Conservation (phyloP, 1,140 invertebrate genomes). For the Lepidotrigona ventralis region DNA sequence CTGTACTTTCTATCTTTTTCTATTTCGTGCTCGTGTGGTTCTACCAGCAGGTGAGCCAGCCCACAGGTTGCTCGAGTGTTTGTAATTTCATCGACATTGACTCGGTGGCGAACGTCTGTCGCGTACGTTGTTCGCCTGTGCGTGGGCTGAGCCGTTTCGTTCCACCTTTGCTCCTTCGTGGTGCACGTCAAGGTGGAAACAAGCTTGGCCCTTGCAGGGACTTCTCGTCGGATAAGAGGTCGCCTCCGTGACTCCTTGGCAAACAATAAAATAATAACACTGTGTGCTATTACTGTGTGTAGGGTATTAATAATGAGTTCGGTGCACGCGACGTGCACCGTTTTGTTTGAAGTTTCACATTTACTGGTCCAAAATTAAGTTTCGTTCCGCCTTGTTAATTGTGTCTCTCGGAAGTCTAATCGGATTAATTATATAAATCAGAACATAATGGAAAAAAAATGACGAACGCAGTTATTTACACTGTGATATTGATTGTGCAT, state of each 20-base stretch:
- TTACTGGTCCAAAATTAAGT: too few relatives aligned
- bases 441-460: too few relatives aligned
- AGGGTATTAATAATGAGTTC: too few relatives aligned
- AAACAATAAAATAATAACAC: neutral
- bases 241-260: neutral
- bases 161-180: neutral
- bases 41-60: neutral
- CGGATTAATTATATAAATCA: too few relatives aligned
- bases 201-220: accelerated
- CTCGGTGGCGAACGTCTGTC: neutral
- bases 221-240: neutral
- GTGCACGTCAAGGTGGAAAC: neutral
- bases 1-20: constrained; percentile 1
- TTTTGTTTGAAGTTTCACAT: too few relatives aligned
- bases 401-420: too few relatives aligned
- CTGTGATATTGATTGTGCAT: too few relatives aligned
- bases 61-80: neutral
- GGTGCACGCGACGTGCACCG: too few relatives aligned
- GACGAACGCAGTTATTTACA: too few relatives aligned
- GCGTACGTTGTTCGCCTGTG: neutral
- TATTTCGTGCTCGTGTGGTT: neutral
- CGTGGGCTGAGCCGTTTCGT: neutral
- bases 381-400: too few relatives aligned
- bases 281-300: neutral
- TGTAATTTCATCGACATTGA: neutral